A percentile compares a stretch with the other conserved stretches of the same genome.
Conservation (phyloP, 2,888 invertebrate species). For the Chalcis sispes region DNA sequence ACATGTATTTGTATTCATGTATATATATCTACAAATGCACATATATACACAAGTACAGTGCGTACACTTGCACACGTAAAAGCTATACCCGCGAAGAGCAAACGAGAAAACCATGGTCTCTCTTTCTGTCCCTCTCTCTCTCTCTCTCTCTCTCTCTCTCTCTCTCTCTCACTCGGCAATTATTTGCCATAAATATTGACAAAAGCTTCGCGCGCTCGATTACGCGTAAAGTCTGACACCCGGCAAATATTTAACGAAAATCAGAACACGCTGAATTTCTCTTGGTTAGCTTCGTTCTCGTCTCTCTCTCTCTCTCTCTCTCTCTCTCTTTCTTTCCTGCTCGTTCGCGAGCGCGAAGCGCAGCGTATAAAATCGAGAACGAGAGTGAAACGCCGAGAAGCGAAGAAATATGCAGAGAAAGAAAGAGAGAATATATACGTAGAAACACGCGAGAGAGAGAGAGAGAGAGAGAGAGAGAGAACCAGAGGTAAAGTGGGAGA, state of each 20-base stretch:
- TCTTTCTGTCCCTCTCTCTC: too few relatives aligned
- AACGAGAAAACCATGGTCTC: too few relatives aligned
- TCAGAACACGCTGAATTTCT: not conserved
- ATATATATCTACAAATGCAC: too few relatives aligned
- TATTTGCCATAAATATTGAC: not conserved
- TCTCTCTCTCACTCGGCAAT: not conserved
- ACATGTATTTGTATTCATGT: too few relatives aligned
- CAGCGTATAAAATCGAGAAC: slow-evolving; percentile 9
- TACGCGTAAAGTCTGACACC: too few relatives aligned
- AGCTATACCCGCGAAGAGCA: not conserved
- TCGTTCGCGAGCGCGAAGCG: not conserved
- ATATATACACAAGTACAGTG: too few relatives aligned
- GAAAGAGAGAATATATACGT: not conserved
- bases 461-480: not conserved
- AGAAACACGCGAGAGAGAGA: not conserved
- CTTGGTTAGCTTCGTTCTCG: too few relatives aligned
- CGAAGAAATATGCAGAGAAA: slow-evolving; percentile 39
- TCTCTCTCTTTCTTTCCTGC: too few relatives aligned
- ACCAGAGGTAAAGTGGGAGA: not conserved
- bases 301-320: too few relatives aligned
- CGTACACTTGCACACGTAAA: not conserved
- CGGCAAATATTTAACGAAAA: slow-evolving; percentile 14
- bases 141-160: too few relatives aligned
- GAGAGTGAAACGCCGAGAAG: slow-evolving; percentile 46
- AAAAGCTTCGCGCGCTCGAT: not conserved